These are phyloP conservation scores for Lepidonotus clava DNA, from an alignment of 2,888 invertebrate species.

Conservation along the genomic window DNA sequence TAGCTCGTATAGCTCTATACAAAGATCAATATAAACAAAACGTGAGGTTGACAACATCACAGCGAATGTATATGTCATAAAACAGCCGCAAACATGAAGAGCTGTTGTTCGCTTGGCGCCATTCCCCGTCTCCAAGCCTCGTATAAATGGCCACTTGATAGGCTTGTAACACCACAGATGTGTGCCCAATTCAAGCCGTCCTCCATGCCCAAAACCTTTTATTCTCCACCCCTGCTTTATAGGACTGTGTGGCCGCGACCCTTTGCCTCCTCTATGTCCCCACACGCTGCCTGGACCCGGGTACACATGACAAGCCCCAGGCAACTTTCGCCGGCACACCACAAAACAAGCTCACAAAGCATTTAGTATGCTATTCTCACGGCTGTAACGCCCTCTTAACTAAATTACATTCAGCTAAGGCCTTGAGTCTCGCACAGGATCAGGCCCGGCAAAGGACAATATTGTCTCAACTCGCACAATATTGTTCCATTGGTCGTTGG, in stretches of 20 bases:
- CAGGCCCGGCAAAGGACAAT: background rate
- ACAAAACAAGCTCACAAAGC: constrained; percentile 35
- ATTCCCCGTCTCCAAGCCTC: background rate
- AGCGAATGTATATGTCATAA: constrained; percentile 46
- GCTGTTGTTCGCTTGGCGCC: constrained; percentile 28
- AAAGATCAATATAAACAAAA: constrained; percentile 37
- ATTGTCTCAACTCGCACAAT: constrained; percentile 33
- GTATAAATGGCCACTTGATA: constrained; percentile 35
- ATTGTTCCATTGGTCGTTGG: constrained; percentile 34
- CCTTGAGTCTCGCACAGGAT: background rate
- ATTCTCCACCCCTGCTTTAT: background rate
- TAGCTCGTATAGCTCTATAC: background rate
- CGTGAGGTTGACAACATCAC: constrained; percentile 46
- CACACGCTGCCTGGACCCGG: background rate
- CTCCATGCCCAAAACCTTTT: background rate
- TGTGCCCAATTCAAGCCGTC: background rate
- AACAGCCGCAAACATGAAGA: constrained; percentile 25
- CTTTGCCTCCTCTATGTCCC: background rate
- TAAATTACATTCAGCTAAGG: constrained; percentile 40
- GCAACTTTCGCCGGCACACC: background rate
- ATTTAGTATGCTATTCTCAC: constrained; percentile 47
- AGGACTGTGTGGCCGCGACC: background rate
- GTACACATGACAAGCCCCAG: background rate
- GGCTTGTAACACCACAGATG: background rate
- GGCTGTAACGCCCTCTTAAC: constrained; percentile 16